Evolutionary conservation across 35 echinoderm and acorn worm species (phyloP).

Genomic region (Heliocidaris erythrogramma): DNA sequence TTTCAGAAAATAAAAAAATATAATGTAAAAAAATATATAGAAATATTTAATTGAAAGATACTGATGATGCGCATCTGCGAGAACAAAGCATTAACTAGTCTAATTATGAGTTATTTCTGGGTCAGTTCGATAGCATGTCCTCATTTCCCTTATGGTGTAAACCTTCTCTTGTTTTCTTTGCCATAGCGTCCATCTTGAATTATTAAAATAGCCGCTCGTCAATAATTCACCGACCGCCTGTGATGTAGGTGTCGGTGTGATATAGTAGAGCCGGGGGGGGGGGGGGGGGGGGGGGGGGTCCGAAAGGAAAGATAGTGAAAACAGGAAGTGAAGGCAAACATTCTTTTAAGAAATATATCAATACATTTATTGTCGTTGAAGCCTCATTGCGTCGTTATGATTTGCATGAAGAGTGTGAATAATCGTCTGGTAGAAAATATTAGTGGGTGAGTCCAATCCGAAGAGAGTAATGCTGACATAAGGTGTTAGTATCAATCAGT

Average conservation of each 20-base stretch:
- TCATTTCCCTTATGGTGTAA: neutral
- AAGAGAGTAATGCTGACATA: too few species aligned
- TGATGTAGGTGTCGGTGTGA: neutral
- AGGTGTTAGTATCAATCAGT: too few species aligned
- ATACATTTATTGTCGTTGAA: too few species aligned
- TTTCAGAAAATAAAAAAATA: neutral
- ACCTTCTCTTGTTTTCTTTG: neutral
- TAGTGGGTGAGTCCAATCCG: too few species aligned
- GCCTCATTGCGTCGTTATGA: too few species aligned
- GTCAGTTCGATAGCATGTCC: neutral
- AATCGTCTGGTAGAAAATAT: too few species aligned
- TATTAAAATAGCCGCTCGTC: constrained; percentile 1
- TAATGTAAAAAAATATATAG: neutral
- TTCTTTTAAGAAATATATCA: neutral
- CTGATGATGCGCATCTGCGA: neutral
- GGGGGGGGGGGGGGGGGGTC: neutral
- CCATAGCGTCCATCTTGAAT: neutral
- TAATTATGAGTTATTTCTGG: neutral
- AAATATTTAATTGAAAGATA: neutral
- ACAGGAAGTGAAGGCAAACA: neutral
- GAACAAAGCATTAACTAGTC: neutral
- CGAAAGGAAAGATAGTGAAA: neutral
- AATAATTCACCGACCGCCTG: neutral
- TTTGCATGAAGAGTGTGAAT: too few species aligned
- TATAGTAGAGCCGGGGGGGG: neutral